phyloP scores from a whole-genome alignment of 2,888 invertebrate genomes.

The Agonum fuliginosum region DNA sequence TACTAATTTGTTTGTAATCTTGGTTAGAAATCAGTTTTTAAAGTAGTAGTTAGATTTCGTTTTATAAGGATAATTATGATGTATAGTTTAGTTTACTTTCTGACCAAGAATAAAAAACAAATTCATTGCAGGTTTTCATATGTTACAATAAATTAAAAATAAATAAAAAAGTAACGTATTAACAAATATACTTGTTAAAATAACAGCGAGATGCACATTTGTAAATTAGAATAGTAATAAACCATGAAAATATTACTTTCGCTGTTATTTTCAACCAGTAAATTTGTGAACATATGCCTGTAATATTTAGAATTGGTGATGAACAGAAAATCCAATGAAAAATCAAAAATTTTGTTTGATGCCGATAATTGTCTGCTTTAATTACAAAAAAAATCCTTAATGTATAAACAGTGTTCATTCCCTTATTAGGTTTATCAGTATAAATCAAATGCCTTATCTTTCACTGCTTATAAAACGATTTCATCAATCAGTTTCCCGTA shows the following conservation, averaged over 20 bases:
- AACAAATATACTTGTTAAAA: constrained; percentile 20
- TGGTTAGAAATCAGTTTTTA: constrained; percentile 13
- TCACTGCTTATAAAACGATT: constrained; percentile 20
- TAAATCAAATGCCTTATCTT: constrained; percentile 34
- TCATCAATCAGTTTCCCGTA: constrained; percentile 6
- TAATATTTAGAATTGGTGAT: constrained; percentile 2
- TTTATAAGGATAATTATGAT: background rate
- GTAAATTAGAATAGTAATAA: constrained; percentile 19
- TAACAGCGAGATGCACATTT: constrained; percentile 24
- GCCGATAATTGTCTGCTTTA: constrained; percentile 22
- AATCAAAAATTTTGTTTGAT: constrained; percentile 10
- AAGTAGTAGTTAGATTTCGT: background rate
- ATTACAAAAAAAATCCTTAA: constrained; percentile 24
- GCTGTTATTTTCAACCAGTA: constrained; percentile 17
- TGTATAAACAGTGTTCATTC: constrained; percentile 40
- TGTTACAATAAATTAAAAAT: background rate
- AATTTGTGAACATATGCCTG: background rate
- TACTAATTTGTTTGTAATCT: constrained; percentile 5
- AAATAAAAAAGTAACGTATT: background rate
- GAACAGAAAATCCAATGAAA: constrained; percentile 52
- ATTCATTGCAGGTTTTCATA: constrained; percentile 1
- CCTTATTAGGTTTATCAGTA: constrained; percentile 26
- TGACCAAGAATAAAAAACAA: constrained; percentile 20
- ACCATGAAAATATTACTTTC: constrained; percentile 11
- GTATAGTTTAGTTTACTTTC: constrained; percentile 3